Evolutionary conservation across 2,797 vertebrate species (phyloP).

Genomic region (Micrastur ruficollis): DNA sequence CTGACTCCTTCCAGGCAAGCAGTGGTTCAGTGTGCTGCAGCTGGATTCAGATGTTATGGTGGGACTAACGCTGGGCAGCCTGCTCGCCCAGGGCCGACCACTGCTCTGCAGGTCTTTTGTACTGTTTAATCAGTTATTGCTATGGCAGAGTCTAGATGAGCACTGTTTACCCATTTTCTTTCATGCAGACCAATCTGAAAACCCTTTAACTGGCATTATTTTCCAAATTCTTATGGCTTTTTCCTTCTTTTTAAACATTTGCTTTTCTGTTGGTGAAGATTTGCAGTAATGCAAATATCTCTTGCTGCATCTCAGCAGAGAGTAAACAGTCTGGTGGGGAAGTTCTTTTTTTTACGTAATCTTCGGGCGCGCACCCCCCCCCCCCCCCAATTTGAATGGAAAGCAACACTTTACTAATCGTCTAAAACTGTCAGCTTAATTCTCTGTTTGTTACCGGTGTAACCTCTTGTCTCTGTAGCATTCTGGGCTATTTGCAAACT

Average conservation of each 20-base stretch:
- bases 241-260: not conserved
- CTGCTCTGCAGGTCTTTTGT: accelerated
- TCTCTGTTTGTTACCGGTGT: not conserved
- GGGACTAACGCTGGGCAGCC: not conserved
- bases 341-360: not conserved
- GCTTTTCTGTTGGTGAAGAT: not conserved
- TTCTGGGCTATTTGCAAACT: not conserved
- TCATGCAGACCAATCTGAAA: not conserved
- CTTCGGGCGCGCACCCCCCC: no score
- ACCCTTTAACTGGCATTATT: not conserved
- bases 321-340: not conserved
- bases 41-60: accelerated
- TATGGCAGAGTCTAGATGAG: not conserved
- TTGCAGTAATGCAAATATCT: not conserved
- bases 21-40: not conserved
- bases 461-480: not conserved
- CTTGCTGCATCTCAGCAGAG: not conserved
- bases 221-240: not conserved
- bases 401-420: not conserved
- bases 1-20: not conserved
- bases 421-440: not conserved
- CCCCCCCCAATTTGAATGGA: not conserved
- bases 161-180: not conserved
- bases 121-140: not conserved
- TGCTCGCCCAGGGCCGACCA: not conserved